Conservation (phyloP, 2,113 vertebrate species). For the Meriones unguiculatus region DNA sequence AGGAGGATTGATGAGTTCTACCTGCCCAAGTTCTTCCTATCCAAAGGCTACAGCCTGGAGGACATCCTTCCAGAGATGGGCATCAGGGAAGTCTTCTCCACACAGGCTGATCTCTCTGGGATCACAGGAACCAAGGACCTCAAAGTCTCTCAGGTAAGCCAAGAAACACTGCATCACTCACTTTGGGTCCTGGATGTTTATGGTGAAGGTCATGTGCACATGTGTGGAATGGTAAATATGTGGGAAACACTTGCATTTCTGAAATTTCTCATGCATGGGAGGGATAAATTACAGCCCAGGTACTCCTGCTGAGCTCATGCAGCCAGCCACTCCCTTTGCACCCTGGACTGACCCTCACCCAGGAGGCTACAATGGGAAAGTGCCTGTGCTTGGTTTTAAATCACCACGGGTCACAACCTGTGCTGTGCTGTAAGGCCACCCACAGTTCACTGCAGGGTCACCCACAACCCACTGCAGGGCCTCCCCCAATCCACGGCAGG, state of each 20-base stretch:
- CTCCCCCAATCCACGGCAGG: neutral
- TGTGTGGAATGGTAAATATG: neutral
- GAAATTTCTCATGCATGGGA: neutral
- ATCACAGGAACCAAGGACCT: neutral
- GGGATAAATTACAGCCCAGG: accelerated
- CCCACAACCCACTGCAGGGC: neutral
- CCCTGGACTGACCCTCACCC: too few relatives aligned
- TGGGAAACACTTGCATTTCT: neutral
- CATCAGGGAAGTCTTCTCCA: constrained; percentile 11
- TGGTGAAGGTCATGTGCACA: neutral
- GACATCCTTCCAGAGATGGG: neutral
- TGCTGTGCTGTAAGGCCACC: neutral
- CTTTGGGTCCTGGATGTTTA: neutral
- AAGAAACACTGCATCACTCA: accelerated
- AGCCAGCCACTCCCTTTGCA: neutral
- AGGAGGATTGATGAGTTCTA: neutral
- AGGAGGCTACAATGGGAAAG: neutral
- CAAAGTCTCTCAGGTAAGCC: neutral
- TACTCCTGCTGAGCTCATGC: neutral
- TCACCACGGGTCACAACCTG: neutral
- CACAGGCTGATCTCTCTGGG: neutral
- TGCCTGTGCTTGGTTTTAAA: neutral
- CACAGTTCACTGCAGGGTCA: neutral
- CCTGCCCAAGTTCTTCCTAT: constrained; percentile 67
- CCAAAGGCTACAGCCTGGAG: neutral